Base-by-base conservation (phyloP, 2,113 vertebrate genomes). In the Seriola dumerili region DNA sequence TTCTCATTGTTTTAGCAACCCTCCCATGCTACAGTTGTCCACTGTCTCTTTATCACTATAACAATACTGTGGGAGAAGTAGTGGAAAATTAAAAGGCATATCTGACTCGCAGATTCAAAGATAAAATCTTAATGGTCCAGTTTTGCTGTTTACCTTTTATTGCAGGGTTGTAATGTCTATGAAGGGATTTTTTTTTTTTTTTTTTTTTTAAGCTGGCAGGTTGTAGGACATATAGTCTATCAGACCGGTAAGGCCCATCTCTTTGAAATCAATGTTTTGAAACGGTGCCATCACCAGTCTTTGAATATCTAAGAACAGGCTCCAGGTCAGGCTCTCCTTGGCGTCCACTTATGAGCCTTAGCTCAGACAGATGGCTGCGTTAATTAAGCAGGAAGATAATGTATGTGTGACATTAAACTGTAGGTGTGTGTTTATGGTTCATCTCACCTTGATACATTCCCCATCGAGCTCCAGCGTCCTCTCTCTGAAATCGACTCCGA, bases 401-500 rank as follows among this genome's bases (percentile, higher is more conserved):
- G 5, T 25, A 21, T 48, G 36, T 38, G 23, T 29, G 25, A 11
- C 14, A 58, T 44, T 36, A 44, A 23, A 42, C 9, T 38, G 7
- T 17, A 9, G 1, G 23, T 10, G 5, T 9, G 32, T 58, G 8
- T 62, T 29, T 29, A 3, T 17, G 2, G 2, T 1, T 36, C 40
- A 19, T 36, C 70, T 90, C 85, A 96, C 95, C 94, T 95, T 96
- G 82, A 96, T 89, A 5, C 36, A 84, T 78, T 95, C 92, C 46
- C 94, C 94, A 77, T 94, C 93, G 16, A 96, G 92, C 38, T 90
- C 84, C 72, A 96, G 69, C 57, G 85, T 91, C 88, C 89, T 93
- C 85, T 95, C 95, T 70, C 95, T 92, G 76, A 96, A 96, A 87
- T 96, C 94, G 4, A 96, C 95, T 48, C 94, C 95, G 81, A 95